Evolutionary conservation across 2,888 invertebrate species (phyloP).

Genomic region (Latheticus oryzae): DNA sequence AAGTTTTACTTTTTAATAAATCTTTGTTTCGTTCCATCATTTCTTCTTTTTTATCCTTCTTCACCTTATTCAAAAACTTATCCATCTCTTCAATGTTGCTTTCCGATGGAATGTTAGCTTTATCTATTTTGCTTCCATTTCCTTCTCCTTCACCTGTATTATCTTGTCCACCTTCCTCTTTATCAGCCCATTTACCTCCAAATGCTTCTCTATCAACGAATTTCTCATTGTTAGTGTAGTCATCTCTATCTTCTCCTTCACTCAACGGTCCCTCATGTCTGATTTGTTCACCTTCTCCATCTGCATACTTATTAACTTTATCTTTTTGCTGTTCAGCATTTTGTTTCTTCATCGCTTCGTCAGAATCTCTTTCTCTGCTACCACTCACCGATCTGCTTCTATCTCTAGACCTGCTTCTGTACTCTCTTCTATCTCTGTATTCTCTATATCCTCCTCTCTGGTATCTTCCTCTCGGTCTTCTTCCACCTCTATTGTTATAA

Average conservation of each 20-base stretch:
- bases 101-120: constrained; percentile 57
- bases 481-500: constrained; percentile 57
- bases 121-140: constrained; percentile 44
- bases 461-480: constrained; percentile 59
- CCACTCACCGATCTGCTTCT: constrained; percentile 67
- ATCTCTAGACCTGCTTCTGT: constrained; percentile 70
- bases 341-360: constrained; percentile 57
- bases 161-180: constrained; percentile 63
- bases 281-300: constrained; percentile 63
- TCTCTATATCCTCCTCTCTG: constrained; percentile 71
- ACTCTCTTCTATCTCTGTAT: constrained; percentile 73
- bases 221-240: constrained; percentile 63
- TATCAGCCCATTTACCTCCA: constrained; percentile 76
- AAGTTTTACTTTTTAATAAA: constrained; percentile 62
- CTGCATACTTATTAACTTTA: constrained; percentile 71
- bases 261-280: constrained; percentile 70
- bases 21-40: constrained; percentile 69
- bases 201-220: constrained; percentile 74
- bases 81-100: constrained; percentile 69
- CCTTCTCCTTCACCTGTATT: constrained; percentile 41
- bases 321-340: constrained; percentile 71
- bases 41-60: constrained; percentile 71
- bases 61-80: constrained; percentile 69
- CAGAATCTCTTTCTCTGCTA: constrained; percentile 65
- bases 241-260: constrained; percentile 71